phyloP scores from a whole-genome alignment of 1,140 invertebrate genomes.

The Aphelinus certus region DNA sequence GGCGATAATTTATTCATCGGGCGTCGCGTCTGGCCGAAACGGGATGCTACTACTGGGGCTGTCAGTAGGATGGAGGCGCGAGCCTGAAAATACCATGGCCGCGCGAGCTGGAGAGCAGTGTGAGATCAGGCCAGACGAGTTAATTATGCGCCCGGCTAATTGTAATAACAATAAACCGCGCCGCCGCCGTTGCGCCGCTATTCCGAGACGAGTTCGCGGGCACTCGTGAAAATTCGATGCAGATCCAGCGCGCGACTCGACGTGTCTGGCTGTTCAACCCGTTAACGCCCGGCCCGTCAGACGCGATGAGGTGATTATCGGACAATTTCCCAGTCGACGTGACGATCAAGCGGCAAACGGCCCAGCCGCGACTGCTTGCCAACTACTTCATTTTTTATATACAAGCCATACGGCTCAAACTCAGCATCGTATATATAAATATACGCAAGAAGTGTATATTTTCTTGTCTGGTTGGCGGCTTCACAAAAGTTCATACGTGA shows the following conservation, averaged over 20 bases:
- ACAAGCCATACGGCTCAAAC: no score
- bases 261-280: no score
- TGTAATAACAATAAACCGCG: slow-evolving; percentile 10
- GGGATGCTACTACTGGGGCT: not conserved
- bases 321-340: no score
- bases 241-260: not conserved
- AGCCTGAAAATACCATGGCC: not conserved
- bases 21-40: not conserved
- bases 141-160: slow-evolving; percentile 13
- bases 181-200: not conserved
- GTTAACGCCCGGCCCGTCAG: no score
- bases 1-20: slow-evolving; percentile 8
- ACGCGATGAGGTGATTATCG: no score
- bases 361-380: no score
- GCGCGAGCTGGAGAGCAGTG: not conserved
- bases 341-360: no score
- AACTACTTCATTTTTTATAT: no score
- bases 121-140: not conserved
- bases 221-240: not conserved
- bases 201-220: not conserved
- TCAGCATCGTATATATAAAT: no score
- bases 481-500: no score
- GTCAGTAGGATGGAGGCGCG: not conserved
- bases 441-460: no score
- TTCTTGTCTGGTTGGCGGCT: no score